phyloP scores from a whole-genome alignment of 2,888 invertebrate genomes.

The Rotaria sp. region DNA sequence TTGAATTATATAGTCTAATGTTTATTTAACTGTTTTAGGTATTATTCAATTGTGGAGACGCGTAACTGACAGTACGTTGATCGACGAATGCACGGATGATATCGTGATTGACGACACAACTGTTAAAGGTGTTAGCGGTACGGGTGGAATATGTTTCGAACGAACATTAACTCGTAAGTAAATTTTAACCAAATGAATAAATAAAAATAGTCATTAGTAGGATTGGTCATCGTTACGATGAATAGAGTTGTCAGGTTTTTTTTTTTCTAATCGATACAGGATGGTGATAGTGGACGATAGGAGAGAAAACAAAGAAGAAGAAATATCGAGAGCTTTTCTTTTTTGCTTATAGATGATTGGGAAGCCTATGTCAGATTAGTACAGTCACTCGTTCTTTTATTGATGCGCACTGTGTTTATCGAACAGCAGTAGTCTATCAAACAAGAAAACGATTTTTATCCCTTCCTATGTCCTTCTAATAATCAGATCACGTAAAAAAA shows the following conservation, averaged over 20 bases:
- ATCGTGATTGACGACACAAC: neutral
- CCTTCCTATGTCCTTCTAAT: neutral
- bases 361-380: neutral
- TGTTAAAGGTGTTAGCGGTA: neutral
- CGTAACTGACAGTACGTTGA: neutral
- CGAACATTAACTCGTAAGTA: neutral
- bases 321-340: neutral
- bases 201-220: neutral
- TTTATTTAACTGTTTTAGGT: neutral
- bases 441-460: neutral
- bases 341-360: neutral
- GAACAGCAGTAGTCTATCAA: neutral
- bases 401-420: neutral
- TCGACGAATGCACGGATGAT: constrained; percentile 18
- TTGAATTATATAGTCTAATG: too few relatives aligned
- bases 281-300: neutral
- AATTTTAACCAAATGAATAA: neutral
- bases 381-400: neutral
- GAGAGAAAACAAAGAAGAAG: neutral
- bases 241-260: neutral
- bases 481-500: neutral
- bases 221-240: neutral
- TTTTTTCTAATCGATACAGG: neutral
- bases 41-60: constrained; percentile 20
- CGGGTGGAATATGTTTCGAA: constrained; percentile 4